phyloP scores from a whole-genome alignment of 1,140 invertebrate genomes.

The Triops cancriformis region DNA sequence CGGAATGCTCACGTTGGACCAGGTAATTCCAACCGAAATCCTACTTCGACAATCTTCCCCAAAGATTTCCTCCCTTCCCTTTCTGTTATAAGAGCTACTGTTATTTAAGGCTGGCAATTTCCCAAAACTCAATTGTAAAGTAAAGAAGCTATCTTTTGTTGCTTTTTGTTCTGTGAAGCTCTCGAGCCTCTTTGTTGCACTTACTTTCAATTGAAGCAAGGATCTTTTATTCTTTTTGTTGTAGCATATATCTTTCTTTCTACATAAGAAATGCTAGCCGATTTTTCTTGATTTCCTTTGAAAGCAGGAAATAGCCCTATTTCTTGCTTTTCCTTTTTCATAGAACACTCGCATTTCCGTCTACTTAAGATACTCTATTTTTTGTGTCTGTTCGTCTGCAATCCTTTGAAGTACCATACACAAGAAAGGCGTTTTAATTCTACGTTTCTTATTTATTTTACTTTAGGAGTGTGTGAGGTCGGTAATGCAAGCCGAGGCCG shows the following conservation, averaged over 20 bases:
- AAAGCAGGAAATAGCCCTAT: neutral
- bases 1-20: constrained; percentile 36
- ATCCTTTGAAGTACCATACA: neutral
- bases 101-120: neutral
- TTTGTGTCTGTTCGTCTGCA: neutral
- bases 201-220: neutral
- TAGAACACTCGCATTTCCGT: neutral
- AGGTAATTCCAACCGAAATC: constrained; percentile 18
- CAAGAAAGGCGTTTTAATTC: neutral
- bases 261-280: neutral
- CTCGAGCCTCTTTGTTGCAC: neutral
- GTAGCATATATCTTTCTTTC: neutral
- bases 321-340: neutral
- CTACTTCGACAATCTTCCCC: neutral
- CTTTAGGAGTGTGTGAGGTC: neutral
- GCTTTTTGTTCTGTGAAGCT: neutral
- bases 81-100: too few relatives aligned
- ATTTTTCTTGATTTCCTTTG: constrained; percentile 2
- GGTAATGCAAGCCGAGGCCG: neutral
- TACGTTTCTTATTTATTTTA: neutral
- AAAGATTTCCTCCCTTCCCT: too few relatives aligned
- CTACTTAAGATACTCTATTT: neutral
- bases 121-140: neutral
- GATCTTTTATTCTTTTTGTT: neutral
- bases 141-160: neutral